phyloP scores from a whole-genome alignment of 1,140 invertebrate genomes.

The Lineus longissimus region DNA sequence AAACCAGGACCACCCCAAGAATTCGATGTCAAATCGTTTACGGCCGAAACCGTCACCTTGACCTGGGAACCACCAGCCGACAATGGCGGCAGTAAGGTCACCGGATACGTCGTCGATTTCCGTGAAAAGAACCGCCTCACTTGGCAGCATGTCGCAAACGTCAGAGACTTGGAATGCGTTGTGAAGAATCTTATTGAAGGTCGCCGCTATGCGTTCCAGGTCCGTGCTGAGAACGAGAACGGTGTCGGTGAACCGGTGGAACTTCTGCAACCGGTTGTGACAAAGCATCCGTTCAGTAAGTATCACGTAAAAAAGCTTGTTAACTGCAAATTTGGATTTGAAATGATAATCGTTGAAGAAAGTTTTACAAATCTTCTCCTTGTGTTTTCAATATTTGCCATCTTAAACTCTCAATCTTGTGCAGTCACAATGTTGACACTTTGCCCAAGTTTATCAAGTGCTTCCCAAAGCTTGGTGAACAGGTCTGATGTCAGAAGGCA shows the following conservation, averaged over 20 bases:
- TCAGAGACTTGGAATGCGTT: slow-evolving; percentile 24
- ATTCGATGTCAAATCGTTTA: slow-evolving; percentile 32
- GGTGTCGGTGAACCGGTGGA: slow-evolving; percentile 65
- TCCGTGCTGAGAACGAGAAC: slow-evolving; percentile 82
- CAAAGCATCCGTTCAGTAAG: slow-evolving; percentile 55
- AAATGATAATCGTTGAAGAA: no score
- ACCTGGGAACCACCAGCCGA: slow-evolving; percentile 83
- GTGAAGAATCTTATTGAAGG: slow-evolving; percentile 72
- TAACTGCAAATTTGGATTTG: neutral
- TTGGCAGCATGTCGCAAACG: slow-evolving; percentile 85
- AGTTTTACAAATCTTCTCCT: neutral
- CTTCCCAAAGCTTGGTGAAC: no score
- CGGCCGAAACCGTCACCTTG: slow-evolving; percentile 75
- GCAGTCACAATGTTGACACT: no score
- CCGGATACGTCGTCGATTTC: slow-evolving; percentile 74
- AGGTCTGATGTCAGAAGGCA: no score
- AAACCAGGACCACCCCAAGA: neutral
- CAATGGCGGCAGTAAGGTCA: slow-evolving; percentile 70
- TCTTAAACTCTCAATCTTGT: no score
- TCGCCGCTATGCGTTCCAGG: slow-evolving; percentile 79
- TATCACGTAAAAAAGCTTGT: neutral
- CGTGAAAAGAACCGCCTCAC: slow-evolving; percentile 80
- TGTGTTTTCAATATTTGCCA: neutral
- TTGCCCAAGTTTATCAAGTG: no score
- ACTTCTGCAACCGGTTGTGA: slow-evolving; percentile 35